Conservation (phyloP, 2,797 vertebrate species). For the Aotus griseimembra region DNA sequence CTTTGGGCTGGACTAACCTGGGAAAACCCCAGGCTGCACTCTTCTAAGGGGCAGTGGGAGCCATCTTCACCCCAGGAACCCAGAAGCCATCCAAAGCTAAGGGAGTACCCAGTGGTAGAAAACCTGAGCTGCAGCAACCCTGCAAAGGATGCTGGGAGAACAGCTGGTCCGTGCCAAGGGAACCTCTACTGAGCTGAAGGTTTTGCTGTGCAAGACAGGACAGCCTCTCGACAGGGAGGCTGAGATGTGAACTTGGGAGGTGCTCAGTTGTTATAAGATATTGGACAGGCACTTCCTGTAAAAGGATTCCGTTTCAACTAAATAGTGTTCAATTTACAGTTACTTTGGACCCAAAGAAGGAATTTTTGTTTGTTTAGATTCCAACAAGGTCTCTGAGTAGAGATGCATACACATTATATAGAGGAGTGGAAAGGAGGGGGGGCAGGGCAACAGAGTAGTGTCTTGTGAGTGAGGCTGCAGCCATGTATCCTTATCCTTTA, state of each 20-base stretch:
- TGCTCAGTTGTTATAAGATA: constrained; percentile 49
- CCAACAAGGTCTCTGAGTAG: constrained; percentile 47
- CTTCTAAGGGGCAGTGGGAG: neutral
- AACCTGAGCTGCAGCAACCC: neutral
- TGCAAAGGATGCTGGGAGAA: neutral
- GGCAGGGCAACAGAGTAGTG: neutral
- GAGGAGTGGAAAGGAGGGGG: neutral
- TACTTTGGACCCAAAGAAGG: constrained; percentile 44
- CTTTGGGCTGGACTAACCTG: neutral
- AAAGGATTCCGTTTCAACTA: constrained; percentile 60
- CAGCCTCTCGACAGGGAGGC: neutral
- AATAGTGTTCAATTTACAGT: constrained; percentile 59
- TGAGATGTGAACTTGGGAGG: constrained; percentile 58
- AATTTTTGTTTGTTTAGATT: constrained; percentile 30
- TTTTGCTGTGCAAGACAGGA: constrained; percentile 13
- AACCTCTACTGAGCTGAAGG: neutral
- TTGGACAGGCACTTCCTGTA: constrained; percentile 49
- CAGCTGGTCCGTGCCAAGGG: neutral
- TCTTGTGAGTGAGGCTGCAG: constrained; percentile 9
- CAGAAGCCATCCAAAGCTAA: neutral
- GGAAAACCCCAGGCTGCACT: neutral
- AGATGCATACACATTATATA: neutral
- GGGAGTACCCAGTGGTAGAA: neutral
- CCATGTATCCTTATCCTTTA: neutral
- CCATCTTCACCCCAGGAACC: neutral